These are phyloP conservation scores for Eupithecia pulchellata DNA, from an alignment of 2,888 invertebrate species.

Conservation along the genomic window DNA sequence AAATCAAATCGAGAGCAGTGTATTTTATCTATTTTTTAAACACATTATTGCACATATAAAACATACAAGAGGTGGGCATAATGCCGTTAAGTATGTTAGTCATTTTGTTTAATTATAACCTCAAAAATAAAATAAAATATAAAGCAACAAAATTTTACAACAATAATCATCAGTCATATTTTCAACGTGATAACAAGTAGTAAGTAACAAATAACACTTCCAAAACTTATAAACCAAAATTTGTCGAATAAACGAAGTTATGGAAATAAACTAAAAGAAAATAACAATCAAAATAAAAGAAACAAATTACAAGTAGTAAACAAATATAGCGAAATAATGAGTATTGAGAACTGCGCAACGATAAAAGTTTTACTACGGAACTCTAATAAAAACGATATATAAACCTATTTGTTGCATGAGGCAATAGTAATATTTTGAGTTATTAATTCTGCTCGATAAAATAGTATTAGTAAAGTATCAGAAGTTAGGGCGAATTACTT, in stretches of 20 bases:
- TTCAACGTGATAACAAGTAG: not conserved
- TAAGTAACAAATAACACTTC: not conserved
- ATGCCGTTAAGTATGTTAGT: no score
- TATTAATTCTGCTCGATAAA: slow-evolving; percentile 82
- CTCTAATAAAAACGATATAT: slow-evolving; percentile 79
- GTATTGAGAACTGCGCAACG: not conserved
- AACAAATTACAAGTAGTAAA: no score
- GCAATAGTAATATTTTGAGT: slow-evolving; percentile 69
- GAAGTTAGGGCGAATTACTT: slow-evolving; percentile 42
- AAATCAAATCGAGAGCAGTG: not conserved
- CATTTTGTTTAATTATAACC: no score
- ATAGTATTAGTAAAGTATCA: slow-evolving; percentile 58
- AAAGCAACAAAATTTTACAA: not conserved
- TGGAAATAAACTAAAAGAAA: no score
- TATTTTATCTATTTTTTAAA: no score
- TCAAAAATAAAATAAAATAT: no score
- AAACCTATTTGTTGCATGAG: slow-evolving; percentile 68
- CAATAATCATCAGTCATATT: not conserved
- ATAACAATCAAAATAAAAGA: no score
- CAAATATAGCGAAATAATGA: no score
- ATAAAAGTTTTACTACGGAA: slow-evolving; percentile 9
- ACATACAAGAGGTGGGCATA: no score
- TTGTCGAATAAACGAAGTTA: not conserved
- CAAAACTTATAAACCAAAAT: not conserved
- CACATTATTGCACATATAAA: no score